Evolutionary conservation across 1,140 invertebrate genomes (phyloP).

Genomic region (Sitodiplosis mosellana): DNA sequence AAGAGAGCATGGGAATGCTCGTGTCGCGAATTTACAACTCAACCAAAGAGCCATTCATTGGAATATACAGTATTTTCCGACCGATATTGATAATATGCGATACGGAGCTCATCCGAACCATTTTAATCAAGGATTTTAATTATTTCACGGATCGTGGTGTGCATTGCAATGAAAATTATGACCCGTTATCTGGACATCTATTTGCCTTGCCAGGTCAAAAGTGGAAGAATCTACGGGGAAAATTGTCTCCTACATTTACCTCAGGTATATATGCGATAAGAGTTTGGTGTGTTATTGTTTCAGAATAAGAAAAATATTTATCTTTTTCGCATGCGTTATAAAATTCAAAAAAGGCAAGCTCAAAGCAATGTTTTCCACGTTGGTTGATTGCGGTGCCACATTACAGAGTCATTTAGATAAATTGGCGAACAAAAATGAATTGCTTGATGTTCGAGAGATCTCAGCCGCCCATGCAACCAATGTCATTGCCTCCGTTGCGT

Average conservation of each 20-base stretch:
- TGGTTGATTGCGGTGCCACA: no score
- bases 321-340: no score
- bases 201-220: slow-evolving; percentile 24
- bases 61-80: slow-evolving; percentile 15
- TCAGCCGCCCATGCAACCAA: slow-evolving; percentile 2
- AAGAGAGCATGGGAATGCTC: not conserved
- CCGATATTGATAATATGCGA: slow-evolving; percentile 26
- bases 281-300: no score
- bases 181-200: slow-evolving; percentile 20
- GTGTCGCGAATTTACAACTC: slow-evolving; percentile 3
- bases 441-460: slow-evolving; percentile 11
- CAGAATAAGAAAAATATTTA: no score
- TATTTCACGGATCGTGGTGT: slow-evolving; percentile 25
- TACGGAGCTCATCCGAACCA: slow-evolving; percentile 22
- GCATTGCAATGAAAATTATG: slow-evolving; percentile 18
- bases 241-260: slow-evolving; percentile 38
- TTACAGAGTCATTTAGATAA: no score
- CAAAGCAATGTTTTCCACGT: no score
- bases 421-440: no score
- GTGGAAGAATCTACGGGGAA: slow-evolving; percentile 35
- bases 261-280: no score
- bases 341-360: no score
- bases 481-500: not conserved
- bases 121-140: slow-evolving; percentile 26
- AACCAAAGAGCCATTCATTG: slow-evolving; percentile 11